Evolutionary conservation across 2,888 invertebrate species (phyloP), one percentile per base, ranked within the genome.

Genomic region (Automeris io): DNA sequence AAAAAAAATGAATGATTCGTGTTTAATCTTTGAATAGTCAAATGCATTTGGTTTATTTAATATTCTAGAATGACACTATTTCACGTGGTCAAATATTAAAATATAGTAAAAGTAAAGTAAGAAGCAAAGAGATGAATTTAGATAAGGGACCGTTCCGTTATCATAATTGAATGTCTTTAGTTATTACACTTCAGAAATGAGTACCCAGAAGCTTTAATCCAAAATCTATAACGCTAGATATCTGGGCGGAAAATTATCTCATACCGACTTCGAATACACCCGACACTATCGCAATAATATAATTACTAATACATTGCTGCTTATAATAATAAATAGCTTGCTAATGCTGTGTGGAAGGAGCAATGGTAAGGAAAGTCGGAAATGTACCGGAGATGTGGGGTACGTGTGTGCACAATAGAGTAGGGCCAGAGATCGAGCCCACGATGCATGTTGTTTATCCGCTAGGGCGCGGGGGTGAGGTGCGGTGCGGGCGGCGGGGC

Each of bases 401-500:
- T 57, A 53, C 65, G 65, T 71, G 63, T 68, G 68, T 61, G 57
- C 57, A 47, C 48, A 61, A 57, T 63, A 58, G 68, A 69, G 68
- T 64, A 68, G 72, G 72, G 70, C 64, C 70, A 70, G 68, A 73
- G 82, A 78, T 76, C 78, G 75, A 75, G 78, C 71, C 80, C 77
- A 83, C 83, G 81, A 79, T 85, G 85, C 85, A 85, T 69, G 83
- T 83, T 83, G 85, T 83, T 85, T 85, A 83, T 83, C 82, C 83
- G 79, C 67, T 62, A 63, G 76, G 74, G 76, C 61, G 72, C 63
- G 77, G 74, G 70, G 63, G 51, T 39, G 47, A 31, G 48, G 54
- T 29, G 46, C 45, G 58, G 56, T 41, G 63, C 55, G 69, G 61
- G 74, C 52, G 67, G 65, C 45, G 64, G 57, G 61, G 80, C 79